Evolutionary conservation across 2,113 vertebrate species (phyloP).

Genomic region (Diphyllodes magnificus): DNA sequence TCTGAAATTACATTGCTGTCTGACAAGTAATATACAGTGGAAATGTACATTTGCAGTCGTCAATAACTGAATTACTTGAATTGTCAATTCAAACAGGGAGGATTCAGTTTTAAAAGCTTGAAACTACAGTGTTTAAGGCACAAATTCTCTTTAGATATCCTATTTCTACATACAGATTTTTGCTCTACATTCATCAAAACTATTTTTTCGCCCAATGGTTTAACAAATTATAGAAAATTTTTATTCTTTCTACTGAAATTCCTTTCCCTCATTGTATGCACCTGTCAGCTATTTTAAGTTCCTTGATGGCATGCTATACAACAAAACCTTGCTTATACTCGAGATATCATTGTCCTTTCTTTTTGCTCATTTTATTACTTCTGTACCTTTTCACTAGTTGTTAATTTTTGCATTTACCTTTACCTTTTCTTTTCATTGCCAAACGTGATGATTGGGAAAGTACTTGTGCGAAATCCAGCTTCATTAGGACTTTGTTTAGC

Average conservation of each 20-base stretch:
- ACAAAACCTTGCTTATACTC: neutral
- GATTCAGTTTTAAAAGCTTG: neutral
- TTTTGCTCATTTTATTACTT: neutral
- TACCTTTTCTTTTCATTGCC: neutral
- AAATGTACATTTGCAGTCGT: neutral
- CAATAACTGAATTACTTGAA: neutral
- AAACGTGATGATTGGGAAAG: neutral
- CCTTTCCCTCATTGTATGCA: neutral
- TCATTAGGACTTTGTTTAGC: neutral
- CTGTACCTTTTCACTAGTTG: neutral
- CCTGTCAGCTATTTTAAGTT: neutral
- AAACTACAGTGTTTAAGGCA: neutral
- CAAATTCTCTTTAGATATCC: neutral
- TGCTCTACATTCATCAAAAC: neutral
- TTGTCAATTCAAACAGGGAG: neutral
- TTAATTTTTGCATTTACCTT: neutral
- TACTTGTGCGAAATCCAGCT: neutral
- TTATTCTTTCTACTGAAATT: neutral
- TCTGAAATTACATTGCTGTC: neutral
- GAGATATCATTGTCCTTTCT: accelerated
- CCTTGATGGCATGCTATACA: neutral
- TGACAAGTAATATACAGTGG: neutral
- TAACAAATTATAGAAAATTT: neutral
- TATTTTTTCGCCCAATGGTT: neutral
- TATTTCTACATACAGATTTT: neutral